phyloP scores from a whole-genome alignment of 2,888 invertebrate species.

The Eupeodes luniger region DNA sequence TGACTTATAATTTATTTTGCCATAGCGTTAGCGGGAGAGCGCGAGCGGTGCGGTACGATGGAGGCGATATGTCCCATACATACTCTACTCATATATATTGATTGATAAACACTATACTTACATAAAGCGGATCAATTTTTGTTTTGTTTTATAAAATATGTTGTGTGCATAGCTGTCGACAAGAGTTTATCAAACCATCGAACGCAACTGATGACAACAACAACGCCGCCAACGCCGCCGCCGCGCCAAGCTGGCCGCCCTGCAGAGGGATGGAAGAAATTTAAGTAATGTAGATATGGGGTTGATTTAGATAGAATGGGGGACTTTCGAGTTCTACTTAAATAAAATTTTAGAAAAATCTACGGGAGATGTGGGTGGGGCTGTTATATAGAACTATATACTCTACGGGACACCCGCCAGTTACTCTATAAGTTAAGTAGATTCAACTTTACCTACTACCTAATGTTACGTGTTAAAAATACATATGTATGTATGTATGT shows the following conservation, averaged over 20 bases:
- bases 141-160: constrained; percentile 72
- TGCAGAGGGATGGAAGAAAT: neutral
- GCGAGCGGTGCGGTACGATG: neutral
- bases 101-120: constrained; percentile 61
- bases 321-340: constrained; percentile 38
- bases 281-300: neutral
- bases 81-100: constrained; percentile 55
- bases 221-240: neutral
- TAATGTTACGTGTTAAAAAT: neutral
- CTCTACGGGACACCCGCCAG: constrained; percentile 57
- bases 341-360: constrained; percentile 40
- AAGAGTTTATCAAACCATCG: constrained; percentile 64
- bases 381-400: constrained; percentile 23
- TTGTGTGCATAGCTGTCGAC: constrained; percentile 72
- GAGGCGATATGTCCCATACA: constrained; percentile 21
- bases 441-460: constrained; percentile 3
- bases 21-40: constrained; percentile 37
- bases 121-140: constrained; percentile 72
- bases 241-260: no score
- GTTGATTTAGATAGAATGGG: neutral
- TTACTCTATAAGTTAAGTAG: constrained; percentile 19
- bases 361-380: constrained; percentile 24
- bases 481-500: neutral
- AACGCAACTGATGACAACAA: constrained; percentile 4
- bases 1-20: constrained; percentile 71